These are phyloP conservation scores for Anoncus sp. DNA, from an alignment of 2,888 invertebrate species.

Conservation along the genomic window DNA sequence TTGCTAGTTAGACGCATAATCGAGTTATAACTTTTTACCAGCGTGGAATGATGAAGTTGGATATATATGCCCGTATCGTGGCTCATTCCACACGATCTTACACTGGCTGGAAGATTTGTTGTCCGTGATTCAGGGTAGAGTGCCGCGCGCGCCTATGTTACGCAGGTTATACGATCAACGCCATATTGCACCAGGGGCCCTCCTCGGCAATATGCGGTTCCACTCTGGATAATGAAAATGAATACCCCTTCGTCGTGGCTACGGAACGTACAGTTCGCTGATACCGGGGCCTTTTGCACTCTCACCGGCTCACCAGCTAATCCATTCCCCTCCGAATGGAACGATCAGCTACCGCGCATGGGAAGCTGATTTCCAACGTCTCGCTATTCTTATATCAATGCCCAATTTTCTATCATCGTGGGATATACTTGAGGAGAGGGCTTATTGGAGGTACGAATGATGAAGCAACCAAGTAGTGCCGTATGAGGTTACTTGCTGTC, in stretches of 20 bases:
- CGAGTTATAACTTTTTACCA: conserved; percentile 81
- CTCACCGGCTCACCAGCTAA: no score
- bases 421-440: neutral
- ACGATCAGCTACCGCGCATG: conserved; percentile 57
- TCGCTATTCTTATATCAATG: neutral
- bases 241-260: conserved; percentile 36
- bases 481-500: no score
- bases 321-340: no score
- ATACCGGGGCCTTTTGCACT: no score
- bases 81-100: no score
- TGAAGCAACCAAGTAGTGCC: no score
- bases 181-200: conserved; percentile 59
- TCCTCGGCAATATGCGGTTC: conserved; percentile 25
- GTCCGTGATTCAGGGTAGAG: conserved; percentile 1
- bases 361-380: conserved; percentile 44
- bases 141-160: conserved; percentile 9
- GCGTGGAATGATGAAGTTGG: conserved; percentile 69
- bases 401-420: conserved; percentile 35
- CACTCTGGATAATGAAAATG: conserved; percentile 63
- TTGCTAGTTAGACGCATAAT: conserved; percentile 81
- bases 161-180: conserved; percentile 1
- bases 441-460: no score
- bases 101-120: no score
- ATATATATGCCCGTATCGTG: conserved; percentile 43
- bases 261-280: no score